A percentile compares a stretch with the other conserved stretches of the same genome.
These are phyloP conservation scores for Yoshiicerus persimilis DNA, from an alignment of 1,140 invertebrate species.

Conservation along the genomic window DNA sequence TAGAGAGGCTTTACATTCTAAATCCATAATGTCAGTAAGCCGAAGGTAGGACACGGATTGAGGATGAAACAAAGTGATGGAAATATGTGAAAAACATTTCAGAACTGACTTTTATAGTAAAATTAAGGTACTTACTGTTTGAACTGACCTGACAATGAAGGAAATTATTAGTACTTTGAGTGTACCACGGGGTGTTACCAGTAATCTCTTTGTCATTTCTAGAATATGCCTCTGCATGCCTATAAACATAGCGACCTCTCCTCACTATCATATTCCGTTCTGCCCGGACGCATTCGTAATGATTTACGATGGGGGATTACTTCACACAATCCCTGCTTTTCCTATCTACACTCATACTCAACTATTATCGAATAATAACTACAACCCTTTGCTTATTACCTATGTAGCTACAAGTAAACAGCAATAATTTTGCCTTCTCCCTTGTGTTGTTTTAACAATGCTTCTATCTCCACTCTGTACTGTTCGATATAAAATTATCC, in stretches of 20 bases:
- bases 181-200: not conserved
- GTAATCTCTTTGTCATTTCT: not conserved
- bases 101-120: not conserved
- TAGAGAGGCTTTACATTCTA: not conserved
- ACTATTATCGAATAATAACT: not conserved
- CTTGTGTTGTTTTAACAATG: too few relatives aligned
- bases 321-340: not conserved
- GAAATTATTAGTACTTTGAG: not conserved
- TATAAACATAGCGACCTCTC: not conserved
- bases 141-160: not conserved
- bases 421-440: not conserved
- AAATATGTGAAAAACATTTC: not conserved
- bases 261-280: not conserved
- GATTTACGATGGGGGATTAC: conserved; percentile 25
- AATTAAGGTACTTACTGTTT: not conserved
- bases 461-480: too few relatives aligned
- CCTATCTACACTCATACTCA: not conserved
- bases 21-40: not conserved
- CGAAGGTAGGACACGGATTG: not conserved
- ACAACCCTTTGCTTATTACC: not conserved
- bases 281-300: not conserved
- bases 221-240: not conserved
- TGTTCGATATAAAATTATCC: not conserved
- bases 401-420: not conserved
- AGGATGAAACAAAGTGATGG: not conserved